Evolutionary conservation across 2,888 invertebrate species (phyloP).

Genomic region (Aporophyla lueneburgensis): DNA sequence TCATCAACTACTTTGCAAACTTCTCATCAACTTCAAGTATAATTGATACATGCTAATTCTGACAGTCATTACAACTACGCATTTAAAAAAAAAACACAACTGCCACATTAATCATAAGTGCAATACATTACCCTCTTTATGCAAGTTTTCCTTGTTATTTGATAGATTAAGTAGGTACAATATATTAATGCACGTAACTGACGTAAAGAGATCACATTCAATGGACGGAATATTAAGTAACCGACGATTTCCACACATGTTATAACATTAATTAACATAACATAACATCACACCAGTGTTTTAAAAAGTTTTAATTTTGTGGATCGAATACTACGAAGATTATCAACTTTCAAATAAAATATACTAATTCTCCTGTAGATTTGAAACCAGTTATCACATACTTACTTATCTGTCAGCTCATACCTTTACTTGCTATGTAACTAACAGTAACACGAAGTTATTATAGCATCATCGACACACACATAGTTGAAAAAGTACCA

Average conservation of each 20-base stretch:
- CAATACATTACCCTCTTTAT: constrained; percentile 8
- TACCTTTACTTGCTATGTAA: no score
- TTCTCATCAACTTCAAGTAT: neutral
- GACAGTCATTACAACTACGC: neutral
- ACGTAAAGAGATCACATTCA: constrained; percentile 39
- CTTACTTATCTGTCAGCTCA: no score
- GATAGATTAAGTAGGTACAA: constrained; percentile 26
- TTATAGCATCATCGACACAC: no score
- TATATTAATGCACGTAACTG: constrained; percentile 26
- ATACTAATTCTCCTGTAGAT: no score
- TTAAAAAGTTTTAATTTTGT: no score
- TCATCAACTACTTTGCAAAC: neutral
- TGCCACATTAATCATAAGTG: neutral
- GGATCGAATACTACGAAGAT: no score
- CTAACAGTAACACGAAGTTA: no score
- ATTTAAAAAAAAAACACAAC: neutral
- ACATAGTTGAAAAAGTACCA: no score
- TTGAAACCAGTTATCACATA: no score
- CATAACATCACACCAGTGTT: no score
- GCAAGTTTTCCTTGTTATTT: neutral
- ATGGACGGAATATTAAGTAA: constrained; percentile 8
- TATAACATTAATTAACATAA: no score
- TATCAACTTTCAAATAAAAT: no score
- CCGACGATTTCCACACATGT: neutral
- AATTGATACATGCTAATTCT: constrained; percentile 3